Evolutionary conservation across 2,888 invertebrate species (phyloP).

Genomic region (Dryadula phaetusa): DNA sequence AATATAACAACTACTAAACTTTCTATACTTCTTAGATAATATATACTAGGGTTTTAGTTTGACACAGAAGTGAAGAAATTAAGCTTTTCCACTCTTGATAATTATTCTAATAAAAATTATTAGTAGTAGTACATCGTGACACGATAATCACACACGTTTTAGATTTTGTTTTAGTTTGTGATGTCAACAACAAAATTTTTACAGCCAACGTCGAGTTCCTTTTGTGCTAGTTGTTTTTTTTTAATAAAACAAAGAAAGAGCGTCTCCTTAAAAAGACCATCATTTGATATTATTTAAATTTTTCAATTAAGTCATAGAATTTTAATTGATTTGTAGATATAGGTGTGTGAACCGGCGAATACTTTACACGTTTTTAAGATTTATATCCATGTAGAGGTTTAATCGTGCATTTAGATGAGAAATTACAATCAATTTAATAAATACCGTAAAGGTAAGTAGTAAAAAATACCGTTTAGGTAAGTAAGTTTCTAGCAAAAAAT

Average conservation of each 20-base stretch:
- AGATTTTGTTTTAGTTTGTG: too few species aligned
- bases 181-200: too few species aligned
- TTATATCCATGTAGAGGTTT: constrained; percentile 32
- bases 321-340: constrained; percentile 57
- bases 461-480: neutral
- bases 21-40: too few species aligned
- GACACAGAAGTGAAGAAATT: too few species aligned
- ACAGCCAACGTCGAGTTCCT: too few species aligned
- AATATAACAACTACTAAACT: too few species aligned
- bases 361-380: constrained; percentile 35
- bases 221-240: too few species aligned
- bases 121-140: too few species aligned
- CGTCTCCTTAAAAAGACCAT: constrained; percentile 42
- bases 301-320: constrained; percentile 65
- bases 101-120: too few species aligned
- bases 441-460: neutral
- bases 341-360: constrained; percentile 47
- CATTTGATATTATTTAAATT: constrained; percentile 58
- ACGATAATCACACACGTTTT: too few species aligned
- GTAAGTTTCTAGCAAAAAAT: neutral
- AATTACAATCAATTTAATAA: constrained; percentile 22
- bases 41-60: too few species aligned
- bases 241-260: neutral
- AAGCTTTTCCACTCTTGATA: too few species aligned
- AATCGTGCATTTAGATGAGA: constrained; percentile 39